Conservation (phyloP, 1,140 invertebrate species). For the Lepidurus couesii region DNA sequence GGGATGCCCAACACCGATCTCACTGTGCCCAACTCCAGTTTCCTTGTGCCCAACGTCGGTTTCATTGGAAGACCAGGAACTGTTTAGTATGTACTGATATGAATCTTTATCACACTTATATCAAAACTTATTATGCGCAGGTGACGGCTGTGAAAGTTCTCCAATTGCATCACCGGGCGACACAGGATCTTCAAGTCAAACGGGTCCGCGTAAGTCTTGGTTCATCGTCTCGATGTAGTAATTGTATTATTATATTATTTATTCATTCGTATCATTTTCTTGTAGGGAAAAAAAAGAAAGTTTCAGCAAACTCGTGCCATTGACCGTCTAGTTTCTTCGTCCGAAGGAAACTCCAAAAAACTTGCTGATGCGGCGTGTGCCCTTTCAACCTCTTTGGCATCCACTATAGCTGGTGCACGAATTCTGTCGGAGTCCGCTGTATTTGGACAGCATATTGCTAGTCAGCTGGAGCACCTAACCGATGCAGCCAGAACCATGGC, state of each 20-base stretch:
- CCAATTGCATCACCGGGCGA: neutral
- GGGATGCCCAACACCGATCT: neutral
- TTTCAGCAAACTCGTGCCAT: neutral
- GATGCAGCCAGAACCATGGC: neutral
- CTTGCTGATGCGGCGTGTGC: neutral
- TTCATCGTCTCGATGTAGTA: neutral
- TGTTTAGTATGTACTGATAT: neutral
- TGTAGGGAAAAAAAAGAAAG: neutral
- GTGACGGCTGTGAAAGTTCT: neutral
- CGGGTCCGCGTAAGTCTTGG: neutral
- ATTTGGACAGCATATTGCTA: neutral
- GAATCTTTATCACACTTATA: neutral
- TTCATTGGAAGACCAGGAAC: neutral
- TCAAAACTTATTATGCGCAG: neutral
- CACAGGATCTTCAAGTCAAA: neutral
- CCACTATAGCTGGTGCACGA: neutral
- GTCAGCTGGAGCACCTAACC: neutral
- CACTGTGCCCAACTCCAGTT: neutral
- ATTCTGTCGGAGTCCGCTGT: neutral
- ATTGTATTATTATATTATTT: neutral
- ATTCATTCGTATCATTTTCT: neutral
- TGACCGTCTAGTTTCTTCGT: neutral
- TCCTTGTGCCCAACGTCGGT: neutral
- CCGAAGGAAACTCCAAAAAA: neutral
- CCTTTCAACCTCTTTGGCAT: too few relatives aligned